Evolutionary conservation across 2,113 vertebrate species (phyloP).

Genomic region (Vimba vimba): DNA sequence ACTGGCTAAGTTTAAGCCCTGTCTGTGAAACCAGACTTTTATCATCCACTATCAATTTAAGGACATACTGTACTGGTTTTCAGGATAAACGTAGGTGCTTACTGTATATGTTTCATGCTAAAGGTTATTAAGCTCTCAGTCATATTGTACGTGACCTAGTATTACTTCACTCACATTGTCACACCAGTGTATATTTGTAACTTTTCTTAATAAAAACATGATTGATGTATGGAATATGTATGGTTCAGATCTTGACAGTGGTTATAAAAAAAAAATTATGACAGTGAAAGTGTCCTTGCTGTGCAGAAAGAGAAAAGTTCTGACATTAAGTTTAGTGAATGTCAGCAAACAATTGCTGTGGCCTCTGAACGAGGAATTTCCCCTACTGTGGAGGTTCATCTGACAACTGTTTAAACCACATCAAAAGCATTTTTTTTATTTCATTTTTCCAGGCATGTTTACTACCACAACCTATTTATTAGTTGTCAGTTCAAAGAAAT

Average conservation of each 20-base stretch:
- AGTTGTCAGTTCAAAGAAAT: background rate
- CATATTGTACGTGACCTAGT: background rate
- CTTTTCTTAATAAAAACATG: constrained; percentile 38
- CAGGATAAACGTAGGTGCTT: constrained; percentile 10
- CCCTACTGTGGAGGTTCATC: constrained; percentile 24
- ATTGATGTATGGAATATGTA: background rate
- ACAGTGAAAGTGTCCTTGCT: background rate
- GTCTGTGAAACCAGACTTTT: background rate
- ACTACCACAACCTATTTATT: background rate
- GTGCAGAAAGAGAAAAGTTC: constrained; percentile 12
- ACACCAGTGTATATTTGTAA: background rate
- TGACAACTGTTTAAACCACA: constrained; percentile 12
- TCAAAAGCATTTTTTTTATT: constrained; percentile 10
- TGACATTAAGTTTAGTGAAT: constrained; percentile 26
- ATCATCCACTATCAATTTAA: background rate
- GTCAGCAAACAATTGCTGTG: background rate
- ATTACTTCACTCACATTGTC: background rate
- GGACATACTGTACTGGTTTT: background rate
- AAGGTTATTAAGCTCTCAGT: background rate
- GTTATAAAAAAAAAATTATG: background rate
- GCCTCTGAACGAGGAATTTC: constrained; percentile 44
- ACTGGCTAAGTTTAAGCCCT: too few relatives aligned
- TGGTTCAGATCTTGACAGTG: background rate
- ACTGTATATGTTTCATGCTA: background rate
- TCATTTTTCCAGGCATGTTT: background rate